A percentile compares a stretch with the other conserved stretches of the same genome.
These are phyloP conservation scores for Oreonectes daqikongensis DNA, from an alignment of 2,797 vertebrate genomes.

Conservation along the genomic window DNA sequence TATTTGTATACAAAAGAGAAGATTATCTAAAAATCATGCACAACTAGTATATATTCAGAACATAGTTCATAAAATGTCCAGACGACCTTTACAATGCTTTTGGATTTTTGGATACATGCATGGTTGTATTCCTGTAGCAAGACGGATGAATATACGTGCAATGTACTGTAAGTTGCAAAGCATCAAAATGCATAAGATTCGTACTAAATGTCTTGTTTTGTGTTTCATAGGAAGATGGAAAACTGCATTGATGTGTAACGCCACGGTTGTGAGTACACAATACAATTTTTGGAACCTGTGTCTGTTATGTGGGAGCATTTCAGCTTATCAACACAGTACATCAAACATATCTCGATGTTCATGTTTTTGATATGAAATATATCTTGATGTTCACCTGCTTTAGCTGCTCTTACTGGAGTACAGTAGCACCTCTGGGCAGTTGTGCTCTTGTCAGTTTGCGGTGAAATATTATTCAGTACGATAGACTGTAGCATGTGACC, in stretches of 20 bases:
- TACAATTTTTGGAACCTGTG: not conserved
- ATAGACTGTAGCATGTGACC: not conserved
- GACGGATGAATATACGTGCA: too few species aligned
- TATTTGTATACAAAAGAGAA: too few species aligned
- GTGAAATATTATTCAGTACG: conserved; percentile 3
- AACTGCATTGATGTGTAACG: not conserved
- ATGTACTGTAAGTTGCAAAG: too few species aligned
- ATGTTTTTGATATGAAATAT: not conserved
- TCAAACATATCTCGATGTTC: not conserved
- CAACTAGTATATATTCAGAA: too few species aligned
- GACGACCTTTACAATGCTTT: too few species aligned
- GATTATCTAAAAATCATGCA: too few species aligned
- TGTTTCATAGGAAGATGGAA: not conserved
- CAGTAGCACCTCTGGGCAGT: not conserved
- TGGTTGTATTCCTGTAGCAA: too few species aligned
- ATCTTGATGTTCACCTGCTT: not conserved
- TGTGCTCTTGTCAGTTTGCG: not conserved
- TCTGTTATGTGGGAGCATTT: not conserved
- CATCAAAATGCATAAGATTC: not conserved
- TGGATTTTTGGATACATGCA: too few species aligned
- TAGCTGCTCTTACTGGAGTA: not conserved
- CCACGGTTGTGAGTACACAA: not conserved
- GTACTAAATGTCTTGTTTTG: not conserved
- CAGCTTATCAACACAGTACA: not conserved
- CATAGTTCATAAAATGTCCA: too few species aligned